These are phyloP conservation scores for Diadegma fenestrale DNA, from an alignment of 2,888 invertebrate genomes.

Conservation along the genomic window DNA sequence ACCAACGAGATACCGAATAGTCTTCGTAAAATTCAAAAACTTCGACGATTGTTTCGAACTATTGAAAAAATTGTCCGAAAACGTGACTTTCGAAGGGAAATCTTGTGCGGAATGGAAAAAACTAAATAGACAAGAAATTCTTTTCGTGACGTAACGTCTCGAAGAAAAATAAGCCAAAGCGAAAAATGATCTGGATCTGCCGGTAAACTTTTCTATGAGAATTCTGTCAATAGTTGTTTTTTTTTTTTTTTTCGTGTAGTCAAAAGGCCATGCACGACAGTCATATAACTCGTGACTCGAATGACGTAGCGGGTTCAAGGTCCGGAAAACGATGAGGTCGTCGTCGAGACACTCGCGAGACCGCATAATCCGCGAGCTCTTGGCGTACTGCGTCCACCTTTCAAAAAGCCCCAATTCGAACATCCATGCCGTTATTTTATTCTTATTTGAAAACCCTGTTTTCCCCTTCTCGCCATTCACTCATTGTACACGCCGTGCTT, in stretches of 20 bases:
- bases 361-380: conserved; percentile 21
- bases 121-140: not conserved
- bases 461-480: not conserved
- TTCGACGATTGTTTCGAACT: no score
- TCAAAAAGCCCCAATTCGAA: conserved; percentile 42
- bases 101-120: not conserved
- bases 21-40: no score
- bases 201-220: not conserved
- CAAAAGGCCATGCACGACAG: conserved; percentile 49
- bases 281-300: conserved; percentile 52
- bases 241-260: conserved; percentile 4
- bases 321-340: conserved; percentile 75
- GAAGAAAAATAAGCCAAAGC: not conserved
- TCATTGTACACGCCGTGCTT: not conserved
- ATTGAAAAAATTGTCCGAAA: not conserved
- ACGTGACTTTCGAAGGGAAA: not conserved
- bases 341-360: conserved; percentile 37
- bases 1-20: no score
- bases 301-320: conserved; percentile 68
- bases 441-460: not conserved
- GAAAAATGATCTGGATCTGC: not conserved
- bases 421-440: conserved; percentile 16
- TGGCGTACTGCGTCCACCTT: conserved; percentile 39
- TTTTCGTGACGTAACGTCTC: not conserved
- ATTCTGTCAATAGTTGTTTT: not conserved